Evolutionary conservation across 2,113 vertebrate genomes (phyloP).

Genomic region (Psilopogon haemacephalus): DNA sequence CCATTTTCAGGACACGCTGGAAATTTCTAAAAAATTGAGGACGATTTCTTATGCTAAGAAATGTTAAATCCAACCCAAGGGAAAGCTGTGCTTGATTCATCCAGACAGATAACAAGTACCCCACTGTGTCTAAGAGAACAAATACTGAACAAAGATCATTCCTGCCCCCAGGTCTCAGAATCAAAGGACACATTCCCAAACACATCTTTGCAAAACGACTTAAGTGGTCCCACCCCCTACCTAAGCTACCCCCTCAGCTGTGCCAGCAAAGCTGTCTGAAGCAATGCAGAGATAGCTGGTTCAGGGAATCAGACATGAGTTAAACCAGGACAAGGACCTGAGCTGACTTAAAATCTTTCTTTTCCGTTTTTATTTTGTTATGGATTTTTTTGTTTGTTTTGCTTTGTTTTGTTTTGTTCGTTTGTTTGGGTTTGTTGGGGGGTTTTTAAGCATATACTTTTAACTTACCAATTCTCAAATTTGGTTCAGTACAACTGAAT

Average conservation of each 20-base stretch:
- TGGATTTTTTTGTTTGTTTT: background rate
- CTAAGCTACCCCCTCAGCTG: background rate
- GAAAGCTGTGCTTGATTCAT: slow-evolving; percentile 36
- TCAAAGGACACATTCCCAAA: slow-evolving; percentile 44
- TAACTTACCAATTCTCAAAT: background rate
- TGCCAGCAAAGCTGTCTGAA: background rate
- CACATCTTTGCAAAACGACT: background rate
- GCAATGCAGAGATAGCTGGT: background rate
- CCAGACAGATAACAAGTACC: slow-evolving; percentile 48
- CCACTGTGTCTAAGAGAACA: slow-evolving; percentile 34
- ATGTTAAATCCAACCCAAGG: slow-evolving; percentile 42
- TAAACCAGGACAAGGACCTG: background rate
- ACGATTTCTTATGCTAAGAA: slow-evolving; percentile 51
- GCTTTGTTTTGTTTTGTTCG: background rate
- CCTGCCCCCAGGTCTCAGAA: slow-evolving; percentile 27
- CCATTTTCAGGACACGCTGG: background rate
- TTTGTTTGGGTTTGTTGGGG: too few relatives aligned
- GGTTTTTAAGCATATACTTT: background rate
- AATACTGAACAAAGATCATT: slow-evolving; percentile 30
- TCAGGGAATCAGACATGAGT: background rate
- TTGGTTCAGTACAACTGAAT: background rate
- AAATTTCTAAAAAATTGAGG: slow-evolving; percentile 55
- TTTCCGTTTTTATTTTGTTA: too few relatives aligned
- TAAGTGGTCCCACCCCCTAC: background rate
- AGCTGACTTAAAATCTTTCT: background rate